Base-by-base conservation (phyloP, 2,888 invertebrate genomes). In the Aromia moschata region DNA sequence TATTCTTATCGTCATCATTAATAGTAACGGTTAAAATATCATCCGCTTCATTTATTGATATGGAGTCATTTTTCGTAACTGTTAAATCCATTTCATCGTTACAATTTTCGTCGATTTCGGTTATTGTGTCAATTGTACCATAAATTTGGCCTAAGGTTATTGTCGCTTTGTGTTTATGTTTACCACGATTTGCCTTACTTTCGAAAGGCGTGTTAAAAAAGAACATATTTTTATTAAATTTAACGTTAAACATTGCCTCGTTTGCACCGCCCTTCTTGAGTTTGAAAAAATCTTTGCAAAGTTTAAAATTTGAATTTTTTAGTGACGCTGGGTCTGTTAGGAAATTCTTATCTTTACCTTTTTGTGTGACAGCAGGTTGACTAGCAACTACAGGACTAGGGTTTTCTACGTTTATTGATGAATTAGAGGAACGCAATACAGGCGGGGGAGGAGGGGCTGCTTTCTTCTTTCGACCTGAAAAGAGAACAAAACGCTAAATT, bases 381-480 rank as follows among this genome's bases (percentile, higher is more conserved):
- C 80, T 80, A 80, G 80, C 80, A 74, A 77, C 78, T 74, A 77
- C 71, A 60, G 79, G 79, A 80, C 79, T 79, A 78, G 79, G 76
- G 62, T 70, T 72, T 68, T 76, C 75, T 70, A 73, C 72, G 57
- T 76, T 72, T 65, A 64, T 72, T 61, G 74, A 65, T 20, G 76
- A 70, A 63, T 72, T 75, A 66, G 77, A 70, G 55, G 72, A 67
- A 62, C 70, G 72, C 59, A 74, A 64, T 54, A 72, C 67, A 31
- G 83, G 82, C 9, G 71, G 70, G 57, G 69, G 70, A 17, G 84
- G 85, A 1, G 87, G 84, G 1, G 87, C 86, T 9, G 84, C 83
- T 68, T 85, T 83, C 75, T 87, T 86, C 76, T 87, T 87, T 62
- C 85, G 82, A 72, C 84, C 85, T 83, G 75, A 37, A 69, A 74